Evolutionary conservation across 2,888 invertebrate genomes (phyloP).

Genomic region (Eretmocerus hayati): DNA sequence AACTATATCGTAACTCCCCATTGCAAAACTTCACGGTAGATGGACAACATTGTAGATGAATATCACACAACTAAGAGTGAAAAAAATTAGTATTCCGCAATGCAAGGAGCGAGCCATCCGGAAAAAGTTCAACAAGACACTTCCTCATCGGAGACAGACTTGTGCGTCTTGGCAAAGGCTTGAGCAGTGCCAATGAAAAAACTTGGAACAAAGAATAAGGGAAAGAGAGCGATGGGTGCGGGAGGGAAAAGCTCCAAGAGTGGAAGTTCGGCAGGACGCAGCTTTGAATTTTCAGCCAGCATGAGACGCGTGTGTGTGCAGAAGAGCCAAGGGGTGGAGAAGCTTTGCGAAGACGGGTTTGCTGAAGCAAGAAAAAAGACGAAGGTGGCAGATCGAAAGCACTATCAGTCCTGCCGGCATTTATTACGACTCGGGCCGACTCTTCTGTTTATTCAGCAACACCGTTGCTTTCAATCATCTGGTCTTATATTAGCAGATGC

Average conservation of each 20-base stretch:
- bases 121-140: slow-evolving; percentile 5
- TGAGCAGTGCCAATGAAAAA: slow-evolving; percentile 18
- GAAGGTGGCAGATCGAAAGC: slow-evolving; percentile 34
- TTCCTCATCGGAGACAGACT: slow-evolving; percentile 15
- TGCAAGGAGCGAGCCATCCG: too few relatives aligned
- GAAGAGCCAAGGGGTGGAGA: neutral
- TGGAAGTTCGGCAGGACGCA: slow-evolving; percentile 5
- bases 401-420: slow-evolving; percentile 38
- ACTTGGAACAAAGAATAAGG: slow-evolving; percentile 13
- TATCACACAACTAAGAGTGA: too few relatives aligned
- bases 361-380: slow-evolving; percentile 10
- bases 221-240: slow-evolving; percentile 3
- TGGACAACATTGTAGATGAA: too few relatives aligned
- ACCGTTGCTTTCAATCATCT: neutral
- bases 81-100: too few relatives aligned
- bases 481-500: too few relatives aligned
- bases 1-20: too few relatives aligned
- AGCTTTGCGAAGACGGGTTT: slow-evolving; percentile 1
- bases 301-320: too few relatives aligned
- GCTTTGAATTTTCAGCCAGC: slow-evolving; percentile 21
- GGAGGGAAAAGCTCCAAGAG: slow-evolving; percentile 10
- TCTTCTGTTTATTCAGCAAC: slow-evolving; percentile 45
- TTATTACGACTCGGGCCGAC: slow-evolving; percentile 46
- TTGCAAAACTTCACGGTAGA: too few relatives aligned
- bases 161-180: slow-evolving; percentile 1